Evolutionary conservation across 2,797 vertebrate species (phyloP).

Genomic region (Eospalax fontanierii): DNA sequence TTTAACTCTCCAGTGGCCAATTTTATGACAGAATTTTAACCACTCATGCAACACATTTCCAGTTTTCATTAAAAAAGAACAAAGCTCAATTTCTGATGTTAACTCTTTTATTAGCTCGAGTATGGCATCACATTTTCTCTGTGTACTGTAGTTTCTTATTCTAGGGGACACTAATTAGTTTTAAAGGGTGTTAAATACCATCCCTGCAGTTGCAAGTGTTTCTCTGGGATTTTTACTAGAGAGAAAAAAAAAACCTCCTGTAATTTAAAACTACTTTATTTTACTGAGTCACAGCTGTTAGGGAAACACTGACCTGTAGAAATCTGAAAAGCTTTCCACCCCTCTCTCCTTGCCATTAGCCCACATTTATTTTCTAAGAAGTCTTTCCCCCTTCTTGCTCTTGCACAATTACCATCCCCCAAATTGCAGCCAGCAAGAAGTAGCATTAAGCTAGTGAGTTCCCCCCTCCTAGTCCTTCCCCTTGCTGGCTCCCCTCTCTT

Average conservation of each 20-base stretch:
- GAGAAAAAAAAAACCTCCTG: conserved; percentile 70
- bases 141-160: conserved; percentile 77
- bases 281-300: conserved; percentile 67
- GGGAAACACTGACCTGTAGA: conserved; percentile 72
- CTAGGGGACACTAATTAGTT: conserved; percentile 86
- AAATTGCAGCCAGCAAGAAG: conserved; percentile 83
- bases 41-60: conserved; percentile 3
- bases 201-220: conserved; percentile 81
- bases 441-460: conserved; percentile 83
- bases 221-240: conserved; percentile 81
- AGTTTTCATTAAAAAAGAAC: conserved; percentile 17
- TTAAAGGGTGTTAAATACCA: conserved; percentile 84
- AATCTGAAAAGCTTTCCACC: conserved; percentile 47
- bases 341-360: conserved; percentile 12
- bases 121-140: conserved; percentile 74
- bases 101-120: conserved; percentile 76
- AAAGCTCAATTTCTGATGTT: conserved; percentile 54
- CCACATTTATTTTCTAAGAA: conserved; percentile 52
- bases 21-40: conserved; percentile 39
- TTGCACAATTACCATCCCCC: conserved; percentile 75
- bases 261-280: conserved; percentile 74
- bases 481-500: conserved; percentile 78
- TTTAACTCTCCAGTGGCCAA: conserved; percentile 22
- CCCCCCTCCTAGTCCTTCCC: conserved; percentile 10
- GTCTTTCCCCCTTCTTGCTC: not conserved